A percentile compares a stretch with the other conserved stretches of the same genome.
phyloP scores from a whole-genome alignment of 2,888 invertebrate genomes.

The Phortica magna region DNA sequence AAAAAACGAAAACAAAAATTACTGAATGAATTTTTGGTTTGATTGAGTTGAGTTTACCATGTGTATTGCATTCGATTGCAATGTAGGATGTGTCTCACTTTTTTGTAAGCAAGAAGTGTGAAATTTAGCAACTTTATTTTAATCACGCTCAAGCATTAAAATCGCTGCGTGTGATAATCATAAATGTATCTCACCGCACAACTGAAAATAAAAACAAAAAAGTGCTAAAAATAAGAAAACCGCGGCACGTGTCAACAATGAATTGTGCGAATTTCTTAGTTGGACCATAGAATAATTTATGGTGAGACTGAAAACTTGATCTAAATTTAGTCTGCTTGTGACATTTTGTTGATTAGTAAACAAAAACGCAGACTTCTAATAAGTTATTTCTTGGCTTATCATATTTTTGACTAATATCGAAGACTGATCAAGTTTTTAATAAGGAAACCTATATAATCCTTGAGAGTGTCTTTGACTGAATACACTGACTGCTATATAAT shows the following conservation, averaged over 20 bases:
- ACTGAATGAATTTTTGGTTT: neutral
- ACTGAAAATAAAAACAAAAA: neutral
- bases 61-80: neutral
- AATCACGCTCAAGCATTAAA: conserved; percentile 55
- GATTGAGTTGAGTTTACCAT: neutral
- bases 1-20: neutral
- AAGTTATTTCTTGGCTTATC: no score
- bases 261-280: no score
- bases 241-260: neutral
- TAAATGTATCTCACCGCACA: neutral
- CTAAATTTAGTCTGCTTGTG: no score
- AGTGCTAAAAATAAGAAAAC: neutral
- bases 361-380: no score
- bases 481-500: no score
- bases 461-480: no score
- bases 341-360: no score
- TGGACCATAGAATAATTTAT: no score
- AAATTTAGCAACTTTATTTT: conserved; percentile 70
- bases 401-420: no score
- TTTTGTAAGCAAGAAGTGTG: conserved; percentile 64
- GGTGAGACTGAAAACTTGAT: no score
- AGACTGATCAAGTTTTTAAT: no score
- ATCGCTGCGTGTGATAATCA: neutral
- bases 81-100: conserved; percentile 34
- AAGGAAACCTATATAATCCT: no score